A percentile compares a stretch with the other conserved stretches of the same genome.
phyloP scores from a whole-genome alignment of 2,113 vertebrate species.

The Etheostoma spectabile region DNA sequence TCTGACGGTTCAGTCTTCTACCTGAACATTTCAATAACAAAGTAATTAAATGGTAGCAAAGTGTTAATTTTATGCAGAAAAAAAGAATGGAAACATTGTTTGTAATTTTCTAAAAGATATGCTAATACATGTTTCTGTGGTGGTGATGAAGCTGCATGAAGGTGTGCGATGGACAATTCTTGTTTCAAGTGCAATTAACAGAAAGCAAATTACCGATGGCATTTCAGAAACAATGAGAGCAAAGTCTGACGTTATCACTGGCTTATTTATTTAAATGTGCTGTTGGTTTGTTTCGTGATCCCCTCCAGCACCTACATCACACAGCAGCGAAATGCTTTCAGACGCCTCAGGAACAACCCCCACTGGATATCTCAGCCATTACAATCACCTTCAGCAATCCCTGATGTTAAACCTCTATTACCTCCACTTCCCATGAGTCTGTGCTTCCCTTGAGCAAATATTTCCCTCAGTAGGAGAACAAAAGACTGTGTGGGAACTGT shows the following conservation, averaged over 20 bases:
- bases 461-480: neutral
- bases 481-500: slow-evolving; percentile 4
- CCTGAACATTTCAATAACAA: slow-evolving; percentile 21
- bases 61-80: slow-evolving; percentile 31
- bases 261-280: slow-evolving; percentile 38
- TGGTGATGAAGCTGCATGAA: slow-evolving; percentile 13
- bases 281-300: slow-evolving; percentile 34
- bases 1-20: neutral
- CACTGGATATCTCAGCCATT: slow-evolving; percentile 45
- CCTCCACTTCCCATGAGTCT: slow-evolving; percentile 15
- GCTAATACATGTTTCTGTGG: slow-evolving; percentile 33
- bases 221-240: neutral
- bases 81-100: slow-evolving; percentile 16
- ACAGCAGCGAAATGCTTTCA: slow-evolving; percentile 7
- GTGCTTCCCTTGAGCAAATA: neutral
- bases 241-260: neutral
- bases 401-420: slow-evolving; percentile 1
- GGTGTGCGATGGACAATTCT: neutral
- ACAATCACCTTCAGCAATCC: slow-evolving; percentile 14
- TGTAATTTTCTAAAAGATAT: slow-evolving; percentile 37
- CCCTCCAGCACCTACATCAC: slow-evolving; percentile 5
- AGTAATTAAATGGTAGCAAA: neutral
- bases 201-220: neutral
- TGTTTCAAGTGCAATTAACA: slow-evolving; percentile 75
- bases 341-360: slow-evolving; percentile 60